Conservation (phyloP, 2,113 vertebrate genomes). For the Noctilio leporinus region DNA sequence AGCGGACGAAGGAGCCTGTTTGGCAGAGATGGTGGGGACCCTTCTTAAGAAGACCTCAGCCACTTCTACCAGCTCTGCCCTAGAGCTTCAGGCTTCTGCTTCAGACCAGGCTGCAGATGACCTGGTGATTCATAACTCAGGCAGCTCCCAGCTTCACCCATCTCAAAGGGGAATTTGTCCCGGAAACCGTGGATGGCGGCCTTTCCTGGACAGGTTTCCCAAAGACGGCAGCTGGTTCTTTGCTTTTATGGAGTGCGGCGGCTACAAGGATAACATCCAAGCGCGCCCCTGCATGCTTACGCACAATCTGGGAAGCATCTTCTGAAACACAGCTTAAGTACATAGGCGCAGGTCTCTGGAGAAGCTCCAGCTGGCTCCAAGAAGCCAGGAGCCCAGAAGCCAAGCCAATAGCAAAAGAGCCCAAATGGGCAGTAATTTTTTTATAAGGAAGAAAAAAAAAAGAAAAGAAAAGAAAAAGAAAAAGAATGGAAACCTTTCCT, state of each 20-base stretch:
- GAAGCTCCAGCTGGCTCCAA: conserved; percentile 52
- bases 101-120: conserved; percentile 45
- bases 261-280: conserved; percentile 40
- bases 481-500: conserved; percentile 39
- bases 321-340: conserved; percentile 41
- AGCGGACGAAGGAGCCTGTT: background rate
- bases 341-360: conserved; percentile 27
- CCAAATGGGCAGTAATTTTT: conserved; percentile 29
- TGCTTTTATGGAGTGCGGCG: conserved; percentile 23
- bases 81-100: background rate
- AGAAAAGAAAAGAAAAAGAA: background rate
- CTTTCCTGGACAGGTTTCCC: conserved; percentile 60
- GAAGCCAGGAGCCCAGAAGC: conserved; percentile 14
- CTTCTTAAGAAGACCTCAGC: background rate
- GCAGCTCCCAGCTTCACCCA: conserved; percentile 71
- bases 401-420: conserved; percentile 26
- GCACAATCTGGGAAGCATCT: conserved; percentile 46
- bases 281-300: conserved; percentile 28
- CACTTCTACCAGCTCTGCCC: background rate
- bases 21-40: background rate
- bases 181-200: conserved; percentile 71
- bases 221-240: conserved; percentile 63
- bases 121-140: conserved; percentile 69
- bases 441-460: background rate
- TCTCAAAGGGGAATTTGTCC: conserved; percentile 73